Percentiles rank a stretch among this genome's conserved stretches.
These are phyloP conservation scores for Leptinotarsa defecta DNA, from an alignment of 1,140 invertebrate species.

Conservation along the genomic window DNA sequence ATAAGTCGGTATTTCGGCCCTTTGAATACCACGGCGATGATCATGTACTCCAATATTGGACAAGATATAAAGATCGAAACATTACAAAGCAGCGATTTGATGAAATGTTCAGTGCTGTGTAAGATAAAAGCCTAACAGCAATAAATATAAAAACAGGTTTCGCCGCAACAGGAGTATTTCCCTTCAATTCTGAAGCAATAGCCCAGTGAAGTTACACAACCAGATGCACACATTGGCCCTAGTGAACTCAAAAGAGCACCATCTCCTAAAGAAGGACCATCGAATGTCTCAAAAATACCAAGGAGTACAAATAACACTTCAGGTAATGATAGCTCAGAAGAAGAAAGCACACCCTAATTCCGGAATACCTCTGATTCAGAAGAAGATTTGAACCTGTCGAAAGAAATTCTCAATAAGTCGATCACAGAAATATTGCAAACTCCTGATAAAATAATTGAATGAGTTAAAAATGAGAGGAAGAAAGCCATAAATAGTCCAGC, in stretches of 20 bases:
- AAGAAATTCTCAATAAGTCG: background rate
- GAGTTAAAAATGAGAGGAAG: background rate
- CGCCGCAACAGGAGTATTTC: slow-evolving; percentile 37
- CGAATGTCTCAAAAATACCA: background rate
- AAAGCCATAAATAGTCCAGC: background rate
- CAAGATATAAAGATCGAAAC: background rate
- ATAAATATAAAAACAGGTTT: slow-evolving; percentile 36
- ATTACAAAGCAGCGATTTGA: slow-evolving; percentile 28
- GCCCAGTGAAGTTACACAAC: background rate
- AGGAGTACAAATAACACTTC: background rate
- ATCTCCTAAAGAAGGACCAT: background rate
- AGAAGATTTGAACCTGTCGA: background rate
- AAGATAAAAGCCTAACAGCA: slow-evolving; percentile 22
- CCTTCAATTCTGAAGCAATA: background rate
- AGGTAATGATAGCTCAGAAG: background rate
- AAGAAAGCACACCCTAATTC: background rate
- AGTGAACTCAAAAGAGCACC: too few relatives aligned
- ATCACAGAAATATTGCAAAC: background rate
- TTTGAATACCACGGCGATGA: slow-evolving; percentile 32
- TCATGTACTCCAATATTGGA: slow-evolving; percentile 25
- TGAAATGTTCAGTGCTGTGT: slow-evolving; percentile 21
- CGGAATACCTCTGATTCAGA: background rate
- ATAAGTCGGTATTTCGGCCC: slow-evolving; percentile 49
- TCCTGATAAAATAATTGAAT: background rate
- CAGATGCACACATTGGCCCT: too few relatives aligned